Evolutionary conservation across 2,797 vertebrate genomes (phyloP).

Genomic region (Peromyscus melanophrys): DNA sequence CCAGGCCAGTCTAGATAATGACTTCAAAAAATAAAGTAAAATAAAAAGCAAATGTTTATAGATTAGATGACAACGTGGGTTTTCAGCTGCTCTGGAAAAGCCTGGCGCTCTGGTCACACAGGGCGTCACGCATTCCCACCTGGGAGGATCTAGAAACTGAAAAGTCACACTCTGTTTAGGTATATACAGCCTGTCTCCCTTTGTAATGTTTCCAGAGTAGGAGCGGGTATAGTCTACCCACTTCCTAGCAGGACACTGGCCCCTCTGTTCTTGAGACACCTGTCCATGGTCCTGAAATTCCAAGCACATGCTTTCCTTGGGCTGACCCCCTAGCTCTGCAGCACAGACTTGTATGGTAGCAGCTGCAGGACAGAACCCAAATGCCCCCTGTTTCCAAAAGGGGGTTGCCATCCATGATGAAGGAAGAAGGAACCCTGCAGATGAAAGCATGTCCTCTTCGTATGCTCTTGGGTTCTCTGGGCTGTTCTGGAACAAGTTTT

Average conservation of each 20-base stretch:
- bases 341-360: too few species aligned
- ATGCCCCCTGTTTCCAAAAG: neutral
- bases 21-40: neutral
- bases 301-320: too few species aligned
- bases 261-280: neutral
- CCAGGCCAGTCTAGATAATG: neutral
- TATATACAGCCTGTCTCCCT: accelerated
- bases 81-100: neutral
- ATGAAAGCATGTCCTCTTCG: neutral
- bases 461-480: neutral
- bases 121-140: accelerated
- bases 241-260: neutral
- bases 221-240: neutral
- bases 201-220: accelerated
- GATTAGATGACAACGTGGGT: neutral
- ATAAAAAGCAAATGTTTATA: neutral
- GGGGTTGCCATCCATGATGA: neutral
- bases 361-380: accelerated
- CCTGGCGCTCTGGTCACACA: neutral
- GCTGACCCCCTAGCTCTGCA: neutral
- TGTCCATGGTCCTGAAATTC: neutral
- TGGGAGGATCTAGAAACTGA: neutral
- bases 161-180: neutral
- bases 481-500: neutral
- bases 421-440: neutral